phyloP scores from a whole-genome alignment of 2,113 vertebrate species.

The Menura novaehollandiae region DNA sequence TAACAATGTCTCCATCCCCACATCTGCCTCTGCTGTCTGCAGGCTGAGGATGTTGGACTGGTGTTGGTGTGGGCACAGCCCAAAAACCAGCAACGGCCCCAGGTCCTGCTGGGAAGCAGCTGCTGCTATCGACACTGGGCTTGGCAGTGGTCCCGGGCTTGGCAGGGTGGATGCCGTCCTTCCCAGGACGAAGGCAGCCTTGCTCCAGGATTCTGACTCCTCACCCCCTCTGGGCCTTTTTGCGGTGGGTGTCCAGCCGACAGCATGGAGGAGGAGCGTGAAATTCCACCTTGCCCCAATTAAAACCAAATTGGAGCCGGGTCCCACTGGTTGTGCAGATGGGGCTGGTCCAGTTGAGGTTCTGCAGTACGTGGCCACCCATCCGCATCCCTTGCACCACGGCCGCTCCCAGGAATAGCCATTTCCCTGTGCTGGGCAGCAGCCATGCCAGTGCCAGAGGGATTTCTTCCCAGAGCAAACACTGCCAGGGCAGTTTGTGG shows the following conservation, averaged over 20 bases:
- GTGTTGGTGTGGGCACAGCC: neutral
- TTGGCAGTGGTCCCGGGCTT: neutral
- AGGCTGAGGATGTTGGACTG: neutral
- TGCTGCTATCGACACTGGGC: neutral
- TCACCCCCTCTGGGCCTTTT: neutral
- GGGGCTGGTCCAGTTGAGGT: rapidly evolving
- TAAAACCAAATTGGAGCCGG: neutral
- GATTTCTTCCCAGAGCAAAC: neutral
- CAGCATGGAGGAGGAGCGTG: rapidly evolving
- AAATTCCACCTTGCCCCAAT: rapidly evolving
- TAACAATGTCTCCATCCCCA: neutral
- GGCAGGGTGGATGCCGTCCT: neutral
- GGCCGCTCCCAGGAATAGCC: rapidly evolving
- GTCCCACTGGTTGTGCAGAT: rapidly evolving
- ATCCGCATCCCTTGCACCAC: rapidly evolving
- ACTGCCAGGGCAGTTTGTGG: neutral
- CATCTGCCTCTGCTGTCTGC: neutral
- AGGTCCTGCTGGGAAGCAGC: neutral
- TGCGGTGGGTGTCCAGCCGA: rapidly evolving
- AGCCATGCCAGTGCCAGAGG: rapidly evolving
- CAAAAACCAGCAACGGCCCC: rapidly evolving
- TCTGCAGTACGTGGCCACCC: rapidly evolving
- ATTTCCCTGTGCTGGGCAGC: neutral
- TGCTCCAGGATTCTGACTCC: neutral
- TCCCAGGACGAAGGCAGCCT: neutral